Evolutionary conservation across 2,113 vertebrate genomes (phyloP).

Genomic region (Ahaetulla prasina): DNA sequence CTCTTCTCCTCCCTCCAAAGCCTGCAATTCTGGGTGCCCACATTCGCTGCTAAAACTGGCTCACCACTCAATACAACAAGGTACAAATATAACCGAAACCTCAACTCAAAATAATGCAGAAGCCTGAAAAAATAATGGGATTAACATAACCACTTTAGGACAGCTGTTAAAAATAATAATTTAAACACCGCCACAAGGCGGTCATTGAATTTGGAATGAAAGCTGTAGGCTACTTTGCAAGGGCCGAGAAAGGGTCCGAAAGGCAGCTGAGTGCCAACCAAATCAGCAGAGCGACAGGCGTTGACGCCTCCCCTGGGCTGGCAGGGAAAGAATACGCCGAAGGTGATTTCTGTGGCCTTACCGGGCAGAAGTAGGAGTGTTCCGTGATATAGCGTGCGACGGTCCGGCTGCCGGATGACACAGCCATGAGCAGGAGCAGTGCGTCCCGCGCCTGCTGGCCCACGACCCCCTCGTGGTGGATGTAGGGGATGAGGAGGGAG

Average conservation of each 20-base stretch:
- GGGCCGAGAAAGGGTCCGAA: not conserved
- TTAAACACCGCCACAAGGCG: not conserved
- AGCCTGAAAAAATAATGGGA: not conserved
- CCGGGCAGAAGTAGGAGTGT: conserved; percentile 97
- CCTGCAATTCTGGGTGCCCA: not conserved
- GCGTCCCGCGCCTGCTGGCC: conserved; percentile 93
- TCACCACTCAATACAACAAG: not conserved
- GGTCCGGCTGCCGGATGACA: conserved; percentile 80
- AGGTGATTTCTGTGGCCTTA: conserved; percentile 46
- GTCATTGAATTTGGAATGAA: not conserved
- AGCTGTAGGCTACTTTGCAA: not conserved
- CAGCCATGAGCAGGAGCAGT: conserved; percentile 92
- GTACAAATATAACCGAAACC: not conserved
- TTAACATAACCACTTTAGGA: too few relatives aligned
- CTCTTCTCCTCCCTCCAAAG: not conserved
- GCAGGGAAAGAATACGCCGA: not conserved
- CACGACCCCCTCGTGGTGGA: conserved; percentile 88
- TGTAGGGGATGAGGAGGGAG: conserved; percentile 92
- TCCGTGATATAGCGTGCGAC: conserved; percentile 88
- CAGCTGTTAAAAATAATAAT: not conserved
- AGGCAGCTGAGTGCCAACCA: not conserved
- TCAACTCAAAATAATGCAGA: not conserved
- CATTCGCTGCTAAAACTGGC: not conserved
- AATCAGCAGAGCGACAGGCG: not conserved
- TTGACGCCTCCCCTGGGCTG: not conserved